Base-by-base conservation (phyloP, 2,797 vertebrate species). In the Intellagama lesueurii region DNA sequence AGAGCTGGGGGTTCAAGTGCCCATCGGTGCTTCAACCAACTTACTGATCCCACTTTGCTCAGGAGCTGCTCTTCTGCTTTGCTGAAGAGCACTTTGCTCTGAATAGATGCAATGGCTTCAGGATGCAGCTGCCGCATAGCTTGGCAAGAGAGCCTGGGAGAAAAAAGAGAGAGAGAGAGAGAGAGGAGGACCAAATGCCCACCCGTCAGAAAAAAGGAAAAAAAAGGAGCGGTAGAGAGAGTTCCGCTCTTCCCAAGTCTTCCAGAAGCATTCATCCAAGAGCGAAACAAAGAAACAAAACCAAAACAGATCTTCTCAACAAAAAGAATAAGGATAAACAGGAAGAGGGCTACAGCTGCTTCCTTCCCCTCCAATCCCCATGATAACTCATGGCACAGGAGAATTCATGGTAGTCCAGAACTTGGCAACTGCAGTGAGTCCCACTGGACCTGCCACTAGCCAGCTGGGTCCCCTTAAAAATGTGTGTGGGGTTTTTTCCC, bases 71-170 rank as follows among this genome's bases (percentile, higher is more conserved):
- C 98, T 92, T 99, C 99, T 2, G 97, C 95, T 92, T 98, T 99
- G 96, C 98, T 98, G 94, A 99, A 99, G 2, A 99, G 97, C 56
- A 99, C 98, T 96, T 99, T 99, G 94, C 98, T 99, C 96, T 99
- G 99, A 91, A 98, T 98, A 32, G 98, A 98, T 0, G 98, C 98
- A 60, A 99, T 98, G 85, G 98, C 98, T 94, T 99, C 98, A 1
- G 99, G 99, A 92, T 99, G 99, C 88, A 99, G 98, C 96, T 99
- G 98, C 32, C 98, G 97, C 98, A 99, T 99, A 83, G 99, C 98
- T 96, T 99, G 99, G 97, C 99, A 99, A 2, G 99, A 98, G 78
- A 99, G 91, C 87, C 99, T 98, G 78, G 28, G 47, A n/a, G 40
- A 19, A 40, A 64, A n/a, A 1, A 56, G 52, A 52, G 5, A 52